Percentiles rank a stretch among this genome's conserved stretches.
phyloP scores from a whole-genome alignment of 2,113 vertebrate species.

The Calypte anna region DNA sequence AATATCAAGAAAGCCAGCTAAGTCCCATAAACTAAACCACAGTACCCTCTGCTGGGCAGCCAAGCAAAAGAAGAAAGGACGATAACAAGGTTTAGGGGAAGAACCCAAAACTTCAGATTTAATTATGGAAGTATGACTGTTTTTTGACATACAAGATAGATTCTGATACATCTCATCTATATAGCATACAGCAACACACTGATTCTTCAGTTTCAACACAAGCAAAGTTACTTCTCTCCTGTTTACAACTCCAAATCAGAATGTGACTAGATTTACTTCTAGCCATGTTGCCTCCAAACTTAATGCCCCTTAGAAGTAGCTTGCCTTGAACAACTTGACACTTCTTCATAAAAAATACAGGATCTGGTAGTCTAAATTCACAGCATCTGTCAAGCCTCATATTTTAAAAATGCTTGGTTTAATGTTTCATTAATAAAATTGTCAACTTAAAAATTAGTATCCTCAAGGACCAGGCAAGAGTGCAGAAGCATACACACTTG shows the following conservation, averaged over 20 bases:
- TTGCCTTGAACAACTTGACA: background rate
- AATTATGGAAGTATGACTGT: background rate
- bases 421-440: background rate
- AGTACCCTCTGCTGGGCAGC: constrained; percentile 60
- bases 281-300: background rate
- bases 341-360: background rate
- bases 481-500: background rate
- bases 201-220: background rate
- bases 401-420: background rate
- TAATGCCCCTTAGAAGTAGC: background rate
- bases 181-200: background rate
- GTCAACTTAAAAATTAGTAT: background rate
- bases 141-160: background rate
- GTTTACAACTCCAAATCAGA: background rate
- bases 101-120: fast-evolving
- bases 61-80: background rate
- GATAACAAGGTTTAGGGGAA: fast-evolving
- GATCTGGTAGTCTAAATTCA: background rate
- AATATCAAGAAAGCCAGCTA: no score
- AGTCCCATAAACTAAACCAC: background rate
- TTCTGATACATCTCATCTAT: background rate
- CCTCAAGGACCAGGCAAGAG: background rate
- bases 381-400: background rate
- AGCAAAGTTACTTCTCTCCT: background rate
- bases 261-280: background rate